Evolutionary conservation across 2,888 invertebrate species (phyloP).

Genomic region (Stenodema calcarata): DNA sequence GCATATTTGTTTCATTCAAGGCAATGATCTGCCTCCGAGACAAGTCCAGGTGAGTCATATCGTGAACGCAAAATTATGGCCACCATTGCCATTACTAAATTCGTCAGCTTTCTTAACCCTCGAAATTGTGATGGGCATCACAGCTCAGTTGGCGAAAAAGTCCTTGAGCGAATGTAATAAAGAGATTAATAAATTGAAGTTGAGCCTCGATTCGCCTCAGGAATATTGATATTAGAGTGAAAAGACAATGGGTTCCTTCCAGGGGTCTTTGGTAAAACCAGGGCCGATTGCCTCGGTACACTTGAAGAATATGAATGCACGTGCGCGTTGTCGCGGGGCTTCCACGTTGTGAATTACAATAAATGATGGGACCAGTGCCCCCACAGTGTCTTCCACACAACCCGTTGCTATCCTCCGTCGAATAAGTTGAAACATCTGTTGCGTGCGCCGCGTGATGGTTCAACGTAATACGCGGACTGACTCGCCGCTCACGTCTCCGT

Average conservation of each 20-base stretch:
- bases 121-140: not conserved
- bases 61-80: too few relatives aligned
- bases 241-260: not conserved
- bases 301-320: not conserved
- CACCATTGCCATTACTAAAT: too few relatives aligned
- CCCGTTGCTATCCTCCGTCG: not conserved
- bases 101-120: not conserved
- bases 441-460: not conserved
- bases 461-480: not conserved
- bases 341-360: not conserved
- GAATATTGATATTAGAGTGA: not conserved
- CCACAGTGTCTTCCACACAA: not conserved
- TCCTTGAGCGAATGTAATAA: not conserved
- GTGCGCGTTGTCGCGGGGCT: not conserved
- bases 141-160: not conserved
- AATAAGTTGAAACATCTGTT: not conserved
- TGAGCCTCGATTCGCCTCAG: not conserved
- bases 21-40: too few relatives aligned
- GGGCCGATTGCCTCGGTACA: not conserved
- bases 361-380: not conserved
- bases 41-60: too few relatives aligned
- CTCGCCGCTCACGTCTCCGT: not conserved
- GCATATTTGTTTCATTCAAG: too few relatives aligned
- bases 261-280: not conserved
- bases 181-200: constrained; percentile 2